These are phyloP conservation scores for Gastrophryne carolinensis DNA, from an alignment of 2,797 vertebrate species.

Conservation along the genomic window DNA sequence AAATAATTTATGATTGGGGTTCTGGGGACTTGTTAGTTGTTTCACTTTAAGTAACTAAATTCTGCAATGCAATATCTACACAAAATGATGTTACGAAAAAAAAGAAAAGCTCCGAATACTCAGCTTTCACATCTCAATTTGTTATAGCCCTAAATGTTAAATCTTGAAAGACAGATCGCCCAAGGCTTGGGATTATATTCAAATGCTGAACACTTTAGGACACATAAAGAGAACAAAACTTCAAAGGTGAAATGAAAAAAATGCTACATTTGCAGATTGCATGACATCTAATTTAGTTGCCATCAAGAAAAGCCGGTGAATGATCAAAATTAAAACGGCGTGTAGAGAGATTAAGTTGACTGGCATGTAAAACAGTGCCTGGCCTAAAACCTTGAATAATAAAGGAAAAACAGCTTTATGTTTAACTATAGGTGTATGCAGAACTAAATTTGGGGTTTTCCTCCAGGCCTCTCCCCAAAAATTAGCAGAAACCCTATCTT, in stretches of 20 bases:
- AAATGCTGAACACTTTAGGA: constrained; percentile 7
- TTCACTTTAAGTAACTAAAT: background rate
- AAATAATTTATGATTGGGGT: no score
- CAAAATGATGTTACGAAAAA: background rate
- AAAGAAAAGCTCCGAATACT: constrained; percentile 3
- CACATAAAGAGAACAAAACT: constrained; percentile 15
- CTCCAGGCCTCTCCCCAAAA: no score
- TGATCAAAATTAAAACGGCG: constrained; percentile 1
- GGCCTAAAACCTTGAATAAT: no score
- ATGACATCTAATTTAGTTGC: constrained; percentile 4
- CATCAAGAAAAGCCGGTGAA: background rate
- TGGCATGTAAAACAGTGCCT: background rate
- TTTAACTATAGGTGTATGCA: no score
- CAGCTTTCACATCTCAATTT: background rate
- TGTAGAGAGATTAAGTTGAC: background rate
- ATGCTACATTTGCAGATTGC: constrained; percentile 19
- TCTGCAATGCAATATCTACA: background rate
- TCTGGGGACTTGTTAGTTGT: no score
- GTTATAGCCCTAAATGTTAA: constrained; percentile 21
- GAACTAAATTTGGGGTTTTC: no score
- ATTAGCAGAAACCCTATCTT: no score
- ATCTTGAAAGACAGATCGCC: constrained; percentile 22
- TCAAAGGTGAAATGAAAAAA: constrained; percentile 19
- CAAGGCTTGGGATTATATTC: constrained; percentile 28
- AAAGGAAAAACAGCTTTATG: no score